phyloP scores from a whole-genome alignment of 1,140 invertebrate species.

The Psilanteris sp. region DNA sequence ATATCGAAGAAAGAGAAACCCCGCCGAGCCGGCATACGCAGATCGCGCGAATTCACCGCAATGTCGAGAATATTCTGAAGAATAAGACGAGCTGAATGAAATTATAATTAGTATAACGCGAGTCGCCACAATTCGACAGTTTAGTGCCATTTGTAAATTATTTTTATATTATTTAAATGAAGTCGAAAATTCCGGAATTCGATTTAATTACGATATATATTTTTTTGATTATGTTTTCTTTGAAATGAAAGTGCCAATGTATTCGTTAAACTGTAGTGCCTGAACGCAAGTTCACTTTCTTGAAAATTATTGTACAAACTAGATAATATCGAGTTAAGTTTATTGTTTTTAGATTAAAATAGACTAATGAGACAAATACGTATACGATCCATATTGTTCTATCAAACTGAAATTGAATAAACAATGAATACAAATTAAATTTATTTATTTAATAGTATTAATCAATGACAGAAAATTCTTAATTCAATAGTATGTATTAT shows the following conservation, averaged over 20 bases:
- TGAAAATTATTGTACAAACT: not conserved
- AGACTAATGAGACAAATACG: too few relatives aligned
- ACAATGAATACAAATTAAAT: too few relatives aligned
- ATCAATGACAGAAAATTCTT: too few relatives aligned
- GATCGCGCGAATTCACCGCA: conserved; percentile 72
- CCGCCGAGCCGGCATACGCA: conserved; percentile 64
- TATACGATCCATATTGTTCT: too few relatives aligned
- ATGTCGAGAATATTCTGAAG: conserved; percentile 74
- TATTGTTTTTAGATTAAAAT: too few relatives aligned
- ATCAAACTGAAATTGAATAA: too few relatives aligned
- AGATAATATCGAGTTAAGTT: not conserved
- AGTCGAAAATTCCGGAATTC: conserved; percentile 1
- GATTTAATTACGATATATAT: not conserved
- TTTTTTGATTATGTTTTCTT: not conserved
- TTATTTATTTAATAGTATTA: too few relatives aligned
- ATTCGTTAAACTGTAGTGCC: conserved; percentile 15
- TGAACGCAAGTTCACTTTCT: conserved; percentile 4
- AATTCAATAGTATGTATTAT: too few relatives aligned
- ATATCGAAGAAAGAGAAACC: conserved; percentile 73
- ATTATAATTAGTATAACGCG: conserved; percentile 6
- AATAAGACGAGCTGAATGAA: conserved; percentile 56
- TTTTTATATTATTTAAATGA: conserved; percentile 52
- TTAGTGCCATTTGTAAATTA: conserved; percentile 59
- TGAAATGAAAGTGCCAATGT: conserved; percentile 25
- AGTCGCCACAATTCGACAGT: conserved; percentile 23